Base-by-base conservation (phyloP, 2,797 vertebrate genomes). In the Aythya fuligula region DNA sequence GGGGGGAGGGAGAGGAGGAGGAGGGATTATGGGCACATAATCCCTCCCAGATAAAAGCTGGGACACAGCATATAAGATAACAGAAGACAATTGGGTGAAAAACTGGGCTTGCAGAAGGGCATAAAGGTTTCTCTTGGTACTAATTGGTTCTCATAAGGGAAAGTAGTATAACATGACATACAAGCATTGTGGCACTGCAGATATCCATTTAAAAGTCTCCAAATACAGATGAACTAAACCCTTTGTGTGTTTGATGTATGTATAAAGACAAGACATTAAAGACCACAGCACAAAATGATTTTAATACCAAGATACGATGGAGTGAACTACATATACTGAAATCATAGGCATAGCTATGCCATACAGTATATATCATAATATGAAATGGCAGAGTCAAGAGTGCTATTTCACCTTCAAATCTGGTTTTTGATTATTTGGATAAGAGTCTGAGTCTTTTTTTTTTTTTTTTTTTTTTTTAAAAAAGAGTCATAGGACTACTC, bases 341-440 rank as follows among this genome's bases (percentile, higher is more conserved):
- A 77, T 94, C 56, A 57, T 15, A 70, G 76, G 38, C 62, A 24
- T 9, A 73, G 80, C 66, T 79, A 45, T 64, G 71, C 18, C 61
- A 67, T 49, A 67, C 15, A 73, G 62, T 4, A 60, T n/a, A 12
- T 24, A 78, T 66, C 69, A 30, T 12, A 72, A 76, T 17, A 38
- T 9, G 28, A 87, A 69, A 71, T 71, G 39, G 53, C 32, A 87
- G 86, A 95, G 74, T 78, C 90, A 82, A 79, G 67, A 34, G 39
- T n/a, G 60, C 60, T 38, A 20, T 76, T 94, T 70, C 9, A 71
- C 62, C 70, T 84, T 77, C 81, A 60, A 61, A 86, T 61, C 43
- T 78, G 84, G 71, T 89, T 90, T 90, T 70, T 30, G 21, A 54
- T 95, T 94, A 30, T 93, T 95, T 89, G 57, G 64, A 45, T 82